Conservation (phyloP, 2,113 vertebrate species). For the Nothocercus nigrocapillus region DNA sequence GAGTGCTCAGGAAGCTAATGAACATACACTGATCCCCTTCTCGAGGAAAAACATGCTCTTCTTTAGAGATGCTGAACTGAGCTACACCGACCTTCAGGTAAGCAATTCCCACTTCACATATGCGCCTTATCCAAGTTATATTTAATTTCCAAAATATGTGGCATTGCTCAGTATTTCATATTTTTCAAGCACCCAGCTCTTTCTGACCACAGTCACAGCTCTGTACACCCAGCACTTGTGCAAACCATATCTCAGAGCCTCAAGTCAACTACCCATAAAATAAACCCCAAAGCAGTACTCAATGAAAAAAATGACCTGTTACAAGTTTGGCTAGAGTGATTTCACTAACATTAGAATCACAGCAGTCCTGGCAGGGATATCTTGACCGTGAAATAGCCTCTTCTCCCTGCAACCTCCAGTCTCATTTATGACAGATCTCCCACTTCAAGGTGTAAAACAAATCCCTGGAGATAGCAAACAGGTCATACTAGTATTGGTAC, state of each 20-base stretch:
- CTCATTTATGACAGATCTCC: background rate
- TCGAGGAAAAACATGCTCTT: background rate
- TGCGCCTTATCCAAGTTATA: background rate
- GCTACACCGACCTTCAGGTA: conserved; percentile 6
- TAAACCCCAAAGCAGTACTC: background rate
- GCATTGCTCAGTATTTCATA: background rate
- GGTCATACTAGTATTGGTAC: background rate
- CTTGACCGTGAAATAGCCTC: background rate
- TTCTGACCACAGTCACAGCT: background rate
- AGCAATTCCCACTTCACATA: background rate
- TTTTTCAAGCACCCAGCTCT: background rate
- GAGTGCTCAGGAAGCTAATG: conserved; percentile 23
- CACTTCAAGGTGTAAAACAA: background rate
- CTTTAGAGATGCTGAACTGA: background rate
- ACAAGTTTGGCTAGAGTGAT: background rate
- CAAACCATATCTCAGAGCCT: background rate
- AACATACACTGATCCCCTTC: background rate
- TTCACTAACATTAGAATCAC: background rate
- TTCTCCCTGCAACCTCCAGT: background rate
- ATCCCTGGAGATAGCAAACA: background rate
- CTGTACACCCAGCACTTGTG: background rate
- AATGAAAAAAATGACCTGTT: background rate
- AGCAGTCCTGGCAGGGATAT: background rate
- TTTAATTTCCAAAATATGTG: background rate
- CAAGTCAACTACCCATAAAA: background rate